Conservation (phyloP, 1,140 invertebrate genomes). For the Sitophilus oryzae region DNA sequence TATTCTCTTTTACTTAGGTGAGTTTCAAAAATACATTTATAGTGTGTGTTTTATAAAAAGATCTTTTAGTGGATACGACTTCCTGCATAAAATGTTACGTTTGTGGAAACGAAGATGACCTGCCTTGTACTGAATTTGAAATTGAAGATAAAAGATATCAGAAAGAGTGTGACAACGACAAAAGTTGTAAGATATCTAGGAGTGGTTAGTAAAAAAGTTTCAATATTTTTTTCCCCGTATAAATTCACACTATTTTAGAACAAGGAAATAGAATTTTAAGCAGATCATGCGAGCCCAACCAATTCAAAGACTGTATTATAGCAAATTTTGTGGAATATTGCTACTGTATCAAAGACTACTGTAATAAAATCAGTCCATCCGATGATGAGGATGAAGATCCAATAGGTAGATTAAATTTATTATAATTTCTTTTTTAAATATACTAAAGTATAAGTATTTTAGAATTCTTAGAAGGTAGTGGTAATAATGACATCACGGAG, state of each 20-base stretch:
- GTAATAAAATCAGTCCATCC: background rate
- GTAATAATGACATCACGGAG: no score
- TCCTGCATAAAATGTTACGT: background rate
- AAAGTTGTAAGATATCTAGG: background rate
- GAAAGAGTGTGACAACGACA: background rate
- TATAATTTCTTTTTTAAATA: no score
- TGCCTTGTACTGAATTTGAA: background rate
- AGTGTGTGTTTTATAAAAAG: no score
- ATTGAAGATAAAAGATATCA: background rate
- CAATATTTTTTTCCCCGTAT: background rate
- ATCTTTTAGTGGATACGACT: no score
- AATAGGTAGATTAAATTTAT: background rate
- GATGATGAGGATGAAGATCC: background rate
- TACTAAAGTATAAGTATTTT: no score
- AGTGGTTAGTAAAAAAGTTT: background rate
- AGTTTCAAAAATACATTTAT: no score
- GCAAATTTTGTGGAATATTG: background rate
- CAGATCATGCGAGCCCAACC: background rate
- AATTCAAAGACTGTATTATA: background rate
- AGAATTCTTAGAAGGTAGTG: background rate
- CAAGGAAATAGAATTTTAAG: background rate
- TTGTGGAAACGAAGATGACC: background rate
- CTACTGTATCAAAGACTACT: background rate
- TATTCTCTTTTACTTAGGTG: background rate
- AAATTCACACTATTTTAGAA: background rate